Evolutionary conservation across 2,113 vertebrate species (phyloP), one percentile per base, ranked within the genome.

Genomic region (Halichoeres trimaculatus): DNA sequence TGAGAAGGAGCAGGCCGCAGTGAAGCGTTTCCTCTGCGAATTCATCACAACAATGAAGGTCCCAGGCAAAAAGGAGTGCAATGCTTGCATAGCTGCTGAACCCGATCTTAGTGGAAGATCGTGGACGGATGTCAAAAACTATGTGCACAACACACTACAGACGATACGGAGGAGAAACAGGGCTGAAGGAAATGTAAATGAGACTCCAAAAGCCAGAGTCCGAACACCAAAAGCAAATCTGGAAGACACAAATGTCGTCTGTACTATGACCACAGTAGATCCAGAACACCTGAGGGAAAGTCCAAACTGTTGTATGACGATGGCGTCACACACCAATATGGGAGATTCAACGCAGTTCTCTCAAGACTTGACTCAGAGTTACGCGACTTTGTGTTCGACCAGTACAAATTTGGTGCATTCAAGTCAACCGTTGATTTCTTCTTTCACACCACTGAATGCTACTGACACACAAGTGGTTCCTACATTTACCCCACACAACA

Each of bases 51-150:
- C n/a, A 6, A 87, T 92, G 87, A 90, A 90, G 48, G 89, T 93
- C 67, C 91, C 91, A 0, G 91, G 91, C 22, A 93, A 93, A 85
- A 91, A 90, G 48, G 86, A 92, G 47, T 93, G 91, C 57, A 91
- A 91, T 26, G 89, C 89, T 20, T 93, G 91, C 76, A 91, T 93
- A 70, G 78, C 87, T 26, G 84, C 86, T 55, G 91, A 93, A 57
- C 88, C 91, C 38, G 89, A 89, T 81, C 86, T 93, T 1, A 16
- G 30, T 45, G 84, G 79, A 68, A 88, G 91, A 67, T 90, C 88
- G 43, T 93, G 91, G 91, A 93, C 88, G 9, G 91, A 93, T 24
- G 74, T 93, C 14, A 93, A 93, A 87, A 92, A 89, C 57, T 93
- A 89, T 45, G 86, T 92, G 8, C 92, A 93, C 78, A 93, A 93